A percentile compares a stretch with the other conserved stretches of the same genome.
phyloP scores from a whole-genome alignment of 2,113 vertebrate species.

The Talpa occidentalis region DNA sequence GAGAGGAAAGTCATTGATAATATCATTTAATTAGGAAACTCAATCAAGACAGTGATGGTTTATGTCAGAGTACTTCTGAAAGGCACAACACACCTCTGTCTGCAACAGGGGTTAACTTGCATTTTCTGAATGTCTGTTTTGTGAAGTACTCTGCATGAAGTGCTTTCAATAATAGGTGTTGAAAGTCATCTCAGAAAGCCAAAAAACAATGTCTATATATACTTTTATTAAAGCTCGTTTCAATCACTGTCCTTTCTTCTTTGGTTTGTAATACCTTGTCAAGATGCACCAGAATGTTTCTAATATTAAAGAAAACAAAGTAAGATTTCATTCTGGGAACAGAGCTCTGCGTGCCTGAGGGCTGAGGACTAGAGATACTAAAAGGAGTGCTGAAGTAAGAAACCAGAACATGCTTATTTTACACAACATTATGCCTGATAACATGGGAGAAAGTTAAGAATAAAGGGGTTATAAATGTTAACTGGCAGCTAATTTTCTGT shows the following conservation, averaged over 20 bases:
- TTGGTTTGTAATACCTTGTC: conserved; percentile 61
- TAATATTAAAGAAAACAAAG: conserved; percentile 70
- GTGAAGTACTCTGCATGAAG: not conserved
- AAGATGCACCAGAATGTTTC: conserved; percentile 40
- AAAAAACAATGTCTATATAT: conserved; percentile 49
- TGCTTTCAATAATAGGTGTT: conserved; percentile 38
- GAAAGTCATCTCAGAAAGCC: conserved; percentile 63
- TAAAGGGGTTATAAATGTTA: not conserved
- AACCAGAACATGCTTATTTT: not conserved
- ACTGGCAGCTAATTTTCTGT: not conserved
- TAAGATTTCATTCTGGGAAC: conserved; percentile 31
- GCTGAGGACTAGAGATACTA: not conserved
- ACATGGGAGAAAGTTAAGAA: not conserved
- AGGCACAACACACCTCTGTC: not conserved
- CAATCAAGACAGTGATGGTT: not conserved
- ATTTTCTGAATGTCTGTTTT: not conserved
- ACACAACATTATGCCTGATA: not conserved
- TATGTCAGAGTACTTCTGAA: not conserved
- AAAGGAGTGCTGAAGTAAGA: not conserved
- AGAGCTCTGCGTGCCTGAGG: not conserved
- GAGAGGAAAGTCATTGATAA: not conserved
- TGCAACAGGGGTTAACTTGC: not conserved
- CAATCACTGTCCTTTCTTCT: conserved; percentile 68
- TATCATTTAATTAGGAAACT: not conserved
- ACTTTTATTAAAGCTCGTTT: conserved; percentile 65